Base-by-base conservation (phyloP, 2,888 invertebrate genomes). In the Tanytarsus gracilentus region DNA sequence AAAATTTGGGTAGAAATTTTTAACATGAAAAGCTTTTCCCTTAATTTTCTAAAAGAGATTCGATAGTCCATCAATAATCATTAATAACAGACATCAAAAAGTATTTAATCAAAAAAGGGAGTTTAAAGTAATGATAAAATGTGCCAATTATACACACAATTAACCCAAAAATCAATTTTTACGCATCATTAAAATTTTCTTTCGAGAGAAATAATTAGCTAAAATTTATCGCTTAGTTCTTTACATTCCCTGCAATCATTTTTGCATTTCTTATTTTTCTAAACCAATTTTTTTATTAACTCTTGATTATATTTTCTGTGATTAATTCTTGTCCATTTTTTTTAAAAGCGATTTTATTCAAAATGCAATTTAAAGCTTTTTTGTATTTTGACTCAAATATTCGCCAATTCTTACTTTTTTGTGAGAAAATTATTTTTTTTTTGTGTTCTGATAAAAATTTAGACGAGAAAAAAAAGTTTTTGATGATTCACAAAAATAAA, bases 271-370 rank as follows among this genome's bases (percentile, higher is more conserved):
- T 11, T 30, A 14, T 36, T 36, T 36, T 44, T 3, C 23, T 23
- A 23, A 11, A 8, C 18, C 18, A 44, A 23, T 44, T 44, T 18
- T 44, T 44, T 18, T 18, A 44, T 44, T 44, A 23, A 23, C 11
- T 8, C 18, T 44, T 44, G 44, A 14, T 36, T 36, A 16, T 23
- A 44, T 44, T 44, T 44, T 44, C 44, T 44, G 44, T 44, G 44
- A 44, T 44, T 44, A 44, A 44, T 44, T 44, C 44, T 44, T 44
- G 44, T 44, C 44, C 44, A 44, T 44, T 44, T 18, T 23, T 18
- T 44, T 44, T 16, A 44, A 44, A 23, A 23, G 18, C 21, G 33
- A 33, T 33, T 36, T 36, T 14, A 6, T 14, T 36, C n/a, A 14
- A 36, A 36, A 36, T 36, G 36, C n/a, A 36, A 36, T 36, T 36